Base-by-base conservation (phyloP, 1,140 invertebrate genomes). In the Brachionus rubens region DNA sequence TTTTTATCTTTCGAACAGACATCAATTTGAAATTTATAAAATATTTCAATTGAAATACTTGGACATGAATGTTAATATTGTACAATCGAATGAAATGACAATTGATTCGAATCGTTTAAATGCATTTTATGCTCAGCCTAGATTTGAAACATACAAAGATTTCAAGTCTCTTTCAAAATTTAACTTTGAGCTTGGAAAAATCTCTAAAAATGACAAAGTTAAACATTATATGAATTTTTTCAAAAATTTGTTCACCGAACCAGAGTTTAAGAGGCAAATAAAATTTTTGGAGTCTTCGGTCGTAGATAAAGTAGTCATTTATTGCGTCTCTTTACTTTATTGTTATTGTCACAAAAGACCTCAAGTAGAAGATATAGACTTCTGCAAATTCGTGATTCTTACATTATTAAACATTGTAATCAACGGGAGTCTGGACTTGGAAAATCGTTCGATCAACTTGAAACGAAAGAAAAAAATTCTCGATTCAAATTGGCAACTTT, bases 81-180 rank as follows among this genome's bases (percentile, higher is more conserved):
- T 24, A 40, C 5, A 26, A 2, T 40, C 40, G n/a, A 41, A 62
- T 40, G 56, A 19, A 14, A 62, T 62, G 56, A 62, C 36, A 24
- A 62, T 62, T 21, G 33, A 62, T 26, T 62, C 56, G 1, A 62
- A 62, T 40, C 30, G 56, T 2, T 21, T 62, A 19, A 36, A 40
- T 40, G 56, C 33, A 7, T 62, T 62, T 14, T 62, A 62, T 62
- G 30, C 56, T 10, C 56, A 62, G 3, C 36, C 56, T 3, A 62
- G 40, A 26, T 5, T 28, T 6, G 52, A n/a, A 30, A 26, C 21
- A 1, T 28, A 40, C n/a, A 62, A 21, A 19, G 16, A 62, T 40
- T 12, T 54, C n/a, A 24, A 26, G 0, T 3, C 24, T 10, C 40
- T 62, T 16, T 0, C n/a, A 40, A 62, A 62, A 19, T 19, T 16